These are phyloP conservation scores for Temnothorax nylanderi DNA, from an alignment of 1,140 invertebrate genomes.

Conservation along the genomic window DNA sequence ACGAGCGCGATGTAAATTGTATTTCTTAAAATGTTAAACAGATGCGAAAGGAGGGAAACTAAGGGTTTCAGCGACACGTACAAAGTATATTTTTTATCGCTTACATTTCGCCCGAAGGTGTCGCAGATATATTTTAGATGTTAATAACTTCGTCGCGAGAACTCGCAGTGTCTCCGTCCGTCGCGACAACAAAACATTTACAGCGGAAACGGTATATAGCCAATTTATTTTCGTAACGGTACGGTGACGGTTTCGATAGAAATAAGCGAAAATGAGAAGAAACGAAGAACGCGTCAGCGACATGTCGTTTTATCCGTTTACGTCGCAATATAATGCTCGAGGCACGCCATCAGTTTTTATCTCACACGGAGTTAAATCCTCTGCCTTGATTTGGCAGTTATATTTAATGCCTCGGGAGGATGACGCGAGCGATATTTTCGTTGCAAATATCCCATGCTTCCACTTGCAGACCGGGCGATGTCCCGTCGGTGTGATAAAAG, in stretches of 20 bases:
- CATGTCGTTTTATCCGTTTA: constrained; percentile 61
- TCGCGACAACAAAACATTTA: constrained; percentile 54
- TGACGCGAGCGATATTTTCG: constrained; percentile 36
- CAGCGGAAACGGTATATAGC: constrained; percentile 3
- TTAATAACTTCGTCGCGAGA: constrained; percentile 48
- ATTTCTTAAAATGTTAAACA: constrained; percentile 60
- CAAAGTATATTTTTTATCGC: constrained; percentile 52
- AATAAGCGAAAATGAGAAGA: constrained; percentile 42
- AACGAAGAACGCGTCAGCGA: constrained; percentile 55
- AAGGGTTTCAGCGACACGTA: constrained; percentile 47
- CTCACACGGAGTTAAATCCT: constrained; percentile 69
- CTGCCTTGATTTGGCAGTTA: constrained; percentile 45
- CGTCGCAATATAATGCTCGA: constrained; percentile 64
- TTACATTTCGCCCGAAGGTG: constrained; percentile 9
- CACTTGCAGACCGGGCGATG: neutral
- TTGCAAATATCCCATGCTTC: neutral
- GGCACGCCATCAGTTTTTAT: constrained; percentile 74
- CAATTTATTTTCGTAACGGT: constrained; percentile 42
- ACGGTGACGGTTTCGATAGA: neutral
- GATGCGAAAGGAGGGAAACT: constrained; percentile 36
- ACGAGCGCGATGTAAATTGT: constrained; percentile 40
- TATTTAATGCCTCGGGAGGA: constrained; percentile 51
- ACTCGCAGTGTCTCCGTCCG: constrained; percentile 35
- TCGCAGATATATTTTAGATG: constrained; percentile 37
- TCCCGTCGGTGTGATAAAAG: constrained; percentile 7